A percentile compares a stretch with the other conserved stretches of the same genome.
Conservation (phyloP, 2,888 invertebrate species). For the Aproaerema taeniolella region DNA sequence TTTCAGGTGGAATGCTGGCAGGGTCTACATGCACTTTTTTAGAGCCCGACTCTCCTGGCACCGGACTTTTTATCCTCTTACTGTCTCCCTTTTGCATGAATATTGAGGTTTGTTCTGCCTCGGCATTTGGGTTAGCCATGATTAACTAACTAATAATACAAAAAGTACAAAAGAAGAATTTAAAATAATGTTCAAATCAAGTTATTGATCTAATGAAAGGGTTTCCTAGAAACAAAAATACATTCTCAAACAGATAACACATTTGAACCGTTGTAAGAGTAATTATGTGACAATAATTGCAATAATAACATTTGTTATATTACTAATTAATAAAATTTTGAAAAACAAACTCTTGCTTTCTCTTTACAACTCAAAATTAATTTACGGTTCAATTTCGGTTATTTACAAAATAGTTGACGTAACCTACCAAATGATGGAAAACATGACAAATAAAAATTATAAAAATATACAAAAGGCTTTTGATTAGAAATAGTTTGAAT, state of each 20-base stretch:
- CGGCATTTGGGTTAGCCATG: conserved; percentile 58
- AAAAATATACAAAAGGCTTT: too few relatives aligned
- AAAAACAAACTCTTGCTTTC: conserved; percentile 11
- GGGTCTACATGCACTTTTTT: too few relatives aligned
- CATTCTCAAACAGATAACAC: neutral
- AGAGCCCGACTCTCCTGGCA: too few relatives aligned
- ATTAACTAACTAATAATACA: conserved; percentile 9
- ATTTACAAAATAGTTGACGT: conserved; percentile 14
- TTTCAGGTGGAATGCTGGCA: conserved; percentile 63
- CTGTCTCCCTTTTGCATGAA: conserved; percentile 50
- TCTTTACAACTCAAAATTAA: conserved; percentile 12
- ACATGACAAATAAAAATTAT: conserved; percentile 1
- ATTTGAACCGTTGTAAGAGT: neutral
- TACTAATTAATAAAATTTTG: conserved; percentile 13
- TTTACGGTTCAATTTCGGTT: conserved; percentile 11
- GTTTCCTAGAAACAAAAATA: conserved; percentile 6
- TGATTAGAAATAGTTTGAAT: too few relatives aligned
- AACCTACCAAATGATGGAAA: conserved; percentile 6
- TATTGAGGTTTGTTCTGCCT: conserved; percentile 54
- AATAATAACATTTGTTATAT: too few relatives aligned
- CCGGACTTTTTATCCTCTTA: conserved; percentile 37
- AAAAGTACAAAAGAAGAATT: too few relatives aligned
- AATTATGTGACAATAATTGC: too few relatives aligned
- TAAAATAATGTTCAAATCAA: too few relatives aligned
- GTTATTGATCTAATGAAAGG: too few relatives aligned